Conservation (phyloP, 92 coral and sea anemone species). For the Paramuricea clavata region DNA sequence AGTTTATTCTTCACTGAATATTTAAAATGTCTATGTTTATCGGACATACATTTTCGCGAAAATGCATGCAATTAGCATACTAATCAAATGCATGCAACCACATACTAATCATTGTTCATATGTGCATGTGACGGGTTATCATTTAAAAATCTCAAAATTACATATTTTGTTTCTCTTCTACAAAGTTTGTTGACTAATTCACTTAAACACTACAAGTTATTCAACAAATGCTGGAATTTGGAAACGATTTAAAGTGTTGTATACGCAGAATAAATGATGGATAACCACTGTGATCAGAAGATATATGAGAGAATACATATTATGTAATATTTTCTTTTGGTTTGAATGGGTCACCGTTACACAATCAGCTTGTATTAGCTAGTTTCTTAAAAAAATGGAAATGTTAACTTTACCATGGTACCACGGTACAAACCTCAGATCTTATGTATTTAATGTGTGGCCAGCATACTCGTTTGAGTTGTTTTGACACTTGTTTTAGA, state of each 20-base stretch:
- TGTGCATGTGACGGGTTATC: neutral
- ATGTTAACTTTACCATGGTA: too few species aligned
- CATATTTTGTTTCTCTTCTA: neutral
- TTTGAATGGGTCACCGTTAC: neutral
- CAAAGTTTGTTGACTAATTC: neutral
- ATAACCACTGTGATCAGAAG: neutral
- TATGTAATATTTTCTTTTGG: neutral
- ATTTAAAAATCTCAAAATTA: neutral
- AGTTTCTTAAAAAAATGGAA: too few species aligned
- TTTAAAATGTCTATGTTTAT: neutral
- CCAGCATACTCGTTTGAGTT: neutral
- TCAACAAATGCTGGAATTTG: neutral
- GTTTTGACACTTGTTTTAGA: neutral
- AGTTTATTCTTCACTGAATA: constrained; percentile 8
- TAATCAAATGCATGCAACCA: too few species aligned
- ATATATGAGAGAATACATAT: neutral
- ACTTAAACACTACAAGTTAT: too few species aligned
- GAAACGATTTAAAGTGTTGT: neutral
- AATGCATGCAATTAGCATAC: too few species aligned
- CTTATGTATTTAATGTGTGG: too few species aligned
- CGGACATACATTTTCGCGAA: too few species aligned
- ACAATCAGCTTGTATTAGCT: neutral
- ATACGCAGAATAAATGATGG: neutral
- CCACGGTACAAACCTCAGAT: too few species aligned
- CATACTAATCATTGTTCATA: too few species aligned